Conservation (phyloP, 2,888 invertebrate species). For the Tetanocera ferruginea region DNA sequence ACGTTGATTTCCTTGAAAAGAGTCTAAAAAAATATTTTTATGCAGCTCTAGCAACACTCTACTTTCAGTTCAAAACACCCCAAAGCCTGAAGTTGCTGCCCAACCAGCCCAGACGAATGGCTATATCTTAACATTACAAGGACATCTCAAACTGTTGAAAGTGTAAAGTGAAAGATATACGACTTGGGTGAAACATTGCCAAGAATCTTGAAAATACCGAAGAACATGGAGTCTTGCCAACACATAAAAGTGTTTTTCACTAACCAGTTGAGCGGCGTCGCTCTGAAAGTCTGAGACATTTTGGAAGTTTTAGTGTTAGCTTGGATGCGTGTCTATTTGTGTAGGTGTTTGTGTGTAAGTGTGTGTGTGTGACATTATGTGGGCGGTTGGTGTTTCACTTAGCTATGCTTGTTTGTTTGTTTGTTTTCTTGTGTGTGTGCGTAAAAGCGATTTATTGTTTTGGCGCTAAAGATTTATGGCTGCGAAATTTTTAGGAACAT, state of each 20-base stretch:
- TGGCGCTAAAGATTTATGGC: constrained; percentile 25
- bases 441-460: constrained; percentile 32
- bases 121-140: constrained; percentile 39
- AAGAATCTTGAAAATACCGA: not conserved
- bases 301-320: not conserved
- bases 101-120: not conserved
- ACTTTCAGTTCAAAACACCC: not conserved
- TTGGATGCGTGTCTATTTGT: not conserved
- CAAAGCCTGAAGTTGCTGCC: not conserved
- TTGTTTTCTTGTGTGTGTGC: constrained; percentile 2
- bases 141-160: constrained; percentile 63
- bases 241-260: not conserved
- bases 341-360: not conserved
- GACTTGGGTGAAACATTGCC: constrained; percentile 47
- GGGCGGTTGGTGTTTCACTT: constrained; percentile 41
- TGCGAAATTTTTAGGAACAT: constrained; percentile 12
- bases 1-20: constrained; percentile 56
- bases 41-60: constrained; percentile 38
- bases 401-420: constrained; percentile 37
- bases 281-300: not conserved
- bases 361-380: not conserved
- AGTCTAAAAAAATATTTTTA: no score
- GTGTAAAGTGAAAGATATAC: constrained; percentile 63
- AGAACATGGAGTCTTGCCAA: not conserved
- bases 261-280: constrained; percentile 17